Evolutionary conservation across 2,113 vertebrate species (phyloP), one percentile per base, ranked within the genome.

Genomic region (Engraulis encrasicolus): DNA sequence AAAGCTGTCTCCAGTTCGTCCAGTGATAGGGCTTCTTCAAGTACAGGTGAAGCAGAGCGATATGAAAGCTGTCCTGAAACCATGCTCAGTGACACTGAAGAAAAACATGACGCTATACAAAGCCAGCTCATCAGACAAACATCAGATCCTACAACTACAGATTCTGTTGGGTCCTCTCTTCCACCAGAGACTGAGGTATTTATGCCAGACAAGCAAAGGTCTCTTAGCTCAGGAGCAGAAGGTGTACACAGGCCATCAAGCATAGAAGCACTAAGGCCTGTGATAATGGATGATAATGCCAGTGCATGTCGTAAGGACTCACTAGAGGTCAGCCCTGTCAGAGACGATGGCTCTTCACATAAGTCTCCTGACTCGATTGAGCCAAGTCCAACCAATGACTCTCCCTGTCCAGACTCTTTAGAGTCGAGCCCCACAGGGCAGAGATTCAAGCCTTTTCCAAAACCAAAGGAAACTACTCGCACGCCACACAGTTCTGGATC

Each of bases 361-460:
- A 98, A 97, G 93, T 97, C 97, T 0, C 98, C 98, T 0, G 98
- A 99, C 93, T 99, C 98, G 82, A 95, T 99, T 90, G 98, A 99
- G 83, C 96, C 98, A 87, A 99, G 98, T 84, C 98, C 98, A 92
- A 89, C 66, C 85, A 93, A 91, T 94, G 87, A 91, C 91, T 66
- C 92, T 95, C 23, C 93, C 94, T 81, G 92, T 93, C 93, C 92
- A 0, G 98, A 99, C 87, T 99, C 98, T 82, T 96, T 99, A 83
- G 98, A 99, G 88, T 96, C 91, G 89, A 99, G 98, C 90, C 98
- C 98, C 0, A 93, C 95, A 86, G 83, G 90, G 92, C 84, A 83
- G 78, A 85, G 95, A 94, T 27, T 52, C 27, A 50, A 84, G 81
- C 89, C 79, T 88, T 38, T 14, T 92, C 83, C 23, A 58, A 83